Base-by-base conservation (phyloP, 2,888 invertebrate genomes). In the Lottia gigantea region DNA sequence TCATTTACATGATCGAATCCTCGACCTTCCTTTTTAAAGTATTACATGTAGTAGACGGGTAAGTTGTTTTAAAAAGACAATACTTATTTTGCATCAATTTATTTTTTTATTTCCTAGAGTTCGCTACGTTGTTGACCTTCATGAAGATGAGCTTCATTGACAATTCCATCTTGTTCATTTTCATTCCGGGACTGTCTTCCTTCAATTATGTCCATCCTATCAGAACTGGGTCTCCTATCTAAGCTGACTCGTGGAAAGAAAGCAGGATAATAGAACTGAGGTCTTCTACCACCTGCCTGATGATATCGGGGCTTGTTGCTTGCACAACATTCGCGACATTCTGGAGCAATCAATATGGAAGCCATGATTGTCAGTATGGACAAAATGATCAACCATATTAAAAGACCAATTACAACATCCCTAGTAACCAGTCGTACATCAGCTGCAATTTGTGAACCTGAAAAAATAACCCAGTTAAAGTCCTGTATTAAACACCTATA, bases 381-480 rank as follows among this genome's bases (percentile, higher is more conserved):
- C n/a, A 67, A 45, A 49, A 67, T 49, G 23, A 67, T 61, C n/a
- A 67, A 19, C 67, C 67, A 67, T 23, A 67, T 49, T 15, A 67
- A 40, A 1, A 67, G 55, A 26, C 67, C 67, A 31, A 67, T 67
- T 11, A 67, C 61, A 49, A 67, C 61, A 23, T 49, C 40, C 23
- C 67, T 49, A 14, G 67, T 67, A 23, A 67, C 67, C 40, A 67
- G 19, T 15, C 23, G 49, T 16, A 67, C 8, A 55, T 40, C 26
- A 16, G 19, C 23, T 40, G 31, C 25, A 11, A 15, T 61, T 55
- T 25, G 61, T 6, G 26, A 19, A 66, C 14, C 12, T 47, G 46
- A 49, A 40, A 40, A 6, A 31, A 4, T 26, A 14, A n/a, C 11
- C 6, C 31, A n/a, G n/a, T n/a, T n/a, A n/a, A n/a, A n/a, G n/a